Evolutionary conservation across 1,140 invertebrate species (phyloP).

Genomic region (Littorina saxatilis): DNA sequence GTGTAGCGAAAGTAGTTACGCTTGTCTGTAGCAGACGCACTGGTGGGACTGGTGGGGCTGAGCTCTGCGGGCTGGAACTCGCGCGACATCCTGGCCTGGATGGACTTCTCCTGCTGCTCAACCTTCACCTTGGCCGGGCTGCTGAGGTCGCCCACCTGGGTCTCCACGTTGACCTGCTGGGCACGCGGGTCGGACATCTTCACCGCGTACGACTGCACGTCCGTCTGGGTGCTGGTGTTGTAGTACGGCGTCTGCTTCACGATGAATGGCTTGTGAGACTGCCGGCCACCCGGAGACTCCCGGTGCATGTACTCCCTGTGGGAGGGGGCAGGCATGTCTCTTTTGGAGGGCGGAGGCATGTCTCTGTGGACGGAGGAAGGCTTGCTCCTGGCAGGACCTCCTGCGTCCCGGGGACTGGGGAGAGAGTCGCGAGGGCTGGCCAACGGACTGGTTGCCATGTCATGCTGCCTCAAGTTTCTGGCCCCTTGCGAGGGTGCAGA

Average conservation of each 20-base stretch:
- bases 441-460: slow-evolving; percentile 41
- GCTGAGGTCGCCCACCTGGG: slow-evolving; percentile 42
- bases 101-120: slow-evolving; percentile 48
- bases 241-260: slow-evolving; percentile 68
- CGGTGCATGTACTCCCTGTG: not conserved
- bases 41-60: slow-evolving; percentile 1
- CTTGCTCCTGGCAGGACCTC: not conserved
- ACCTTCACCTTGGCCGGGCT: slow-evolving; percentile 32
- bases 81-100: slow-evolving; percentile 48
- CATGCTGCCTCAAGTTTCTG: not conserved
- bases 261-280: slow-evolving; percentile 40
- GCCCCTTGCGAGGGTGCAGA: not conserved
- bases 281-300: not conserved
- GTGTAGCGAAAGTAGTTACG: slow-evolving; percentile 23
- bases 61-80: slow-evolving; percentile 41
- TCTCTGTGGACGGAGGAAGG: not conserved
- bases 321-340: not conserved
- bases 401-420: not conserved
- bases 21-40: not conserved
- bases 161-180: slow-evolving; percentile 40
- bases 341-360: too few relatives aligned
- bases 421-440: not conserved
- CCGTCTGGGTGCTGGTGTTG: slow-evolving; percentile 72
- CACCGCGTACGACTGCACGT: slow-evolving; percentile 48
- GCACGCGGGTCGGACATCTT: slow-evolving; percentile 39